Evolutionary conservation across 2,888 invertebrate genomes (phyloP).

Genomic region (Amphimallon solstitiale): DNA sequence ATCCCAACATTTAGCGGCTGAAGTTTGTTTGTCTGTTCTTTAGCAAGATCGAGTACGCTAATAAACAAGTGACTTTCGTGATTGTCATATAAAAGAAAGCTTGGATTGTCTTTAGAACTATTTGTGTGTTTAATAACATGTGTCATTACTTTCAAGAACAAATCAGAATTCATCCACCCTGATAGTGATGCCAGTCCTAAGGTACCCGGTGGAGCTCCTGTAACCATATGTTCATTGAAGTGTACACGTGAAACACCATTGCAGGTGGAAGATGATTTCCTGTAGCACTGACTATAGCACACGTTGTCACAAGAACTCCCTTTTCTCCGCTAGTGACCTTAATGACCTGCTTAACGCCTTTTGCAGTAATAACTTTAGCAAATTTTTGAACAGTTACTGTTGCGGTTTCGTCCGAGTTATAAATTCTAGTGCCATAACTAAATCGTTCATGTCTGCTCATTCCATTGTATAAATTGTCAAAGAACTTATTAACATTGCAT

Average conservation of each 20-base stretch:
- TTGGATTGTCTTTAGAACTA: slow-evolving; percentile 50
- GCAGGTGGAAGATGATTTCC: slow-evolving; percentile 53
- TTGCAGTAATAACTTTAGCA: slow-evolving; percentile 1
- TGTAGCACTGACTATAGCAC: slow-evolving; percentile 51
- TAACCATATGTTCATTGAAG: slow-evolving; percentile 50
- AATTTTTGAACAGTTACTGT: slow-evolving; percentile 34
- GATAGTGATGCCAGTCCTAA: slow-evolving; percentile 54
- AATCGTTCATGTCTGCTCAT: slow-evolving; percentile 11
- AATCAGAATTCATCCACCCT: slow-evolving; percentile 57
- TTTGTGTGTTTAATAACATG: slow-evolving; percentile 42
- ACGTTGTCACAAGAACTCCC: slow-evolving; percentile 51
- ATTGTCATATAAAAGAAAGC: slow-evolving; percentile 55
- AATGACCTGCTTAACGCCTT: slow-evolving; percentile 4
- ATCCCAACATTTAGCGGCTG: neutral
- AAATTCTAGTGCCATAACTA: slow-evolving; percentile 15
- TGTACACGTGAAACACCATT: slow-evolving; percentile 52
- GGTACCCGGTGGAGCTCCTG: slow-evolving; percentile 55
- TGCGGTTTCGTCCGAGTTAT: slow-evolving; percentile 33
- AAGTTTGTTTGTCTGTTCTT: neutral
- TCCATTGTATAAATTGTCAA: slow-evolving; percentile 23
- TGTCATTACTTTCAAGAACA: slow-evolving; percentile 38
- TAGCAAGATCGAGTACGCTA: neutral
- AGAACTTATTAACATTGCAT: slow-evolving; percentile 33
- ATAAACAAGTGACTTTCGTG: slow-evolving; percentile 55
- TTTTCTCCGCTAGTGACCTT: slow-evolving; percentile 1